phyloP scores from a whole-genome alignment of 2,888 invertebrate species.

The Caenorhabditis virilis region DNA sequence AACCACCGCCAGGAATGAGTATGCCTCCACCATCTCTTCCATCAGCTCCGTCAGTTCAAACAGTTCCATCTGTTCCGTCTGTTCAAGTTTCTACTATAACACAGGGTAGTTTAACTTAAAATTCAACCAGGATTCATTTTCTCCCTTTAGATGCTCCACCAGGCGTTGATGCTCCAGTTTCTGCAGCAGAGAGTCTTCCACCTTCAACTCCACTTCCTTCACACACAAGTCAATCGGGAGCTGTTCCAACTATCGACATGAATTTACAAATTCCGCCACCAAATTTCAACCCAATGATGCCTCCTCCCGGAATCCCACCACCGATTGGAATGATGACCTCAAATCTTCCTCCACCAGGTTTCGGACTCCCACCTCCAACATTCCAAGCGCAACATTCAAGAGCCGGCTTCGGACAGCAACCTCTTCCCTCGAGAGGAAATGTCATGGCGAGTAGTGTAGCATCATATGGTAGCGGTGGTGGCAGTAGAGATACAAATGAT shows the following conservation, averaged over 20 bases:
- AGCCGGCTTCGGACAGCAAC: constrained; percentile 20
- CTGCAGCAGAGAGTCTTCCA: constrained; percentile 29
- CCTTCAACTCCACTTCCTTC: constrained; percentile 7
- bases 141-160: constrained; percentile 43
- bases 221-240: constrained; percentile 9
- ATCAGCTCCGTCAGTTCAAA: too few relatives aligned
- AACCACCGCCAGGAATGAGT: constrained; percentile 43
- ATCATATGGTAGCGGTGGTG: neutral
- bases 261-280: constrained; percentile 29
- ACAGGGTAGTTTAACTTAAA: constrained; percentile 6
- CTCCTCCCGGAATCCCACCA: constrained; percentile 41
- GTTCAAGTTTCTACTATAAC: neutral
- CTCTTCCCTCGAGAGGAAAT: neutral
- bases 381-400: constrained; percentile 20
- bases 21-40: constrained; percentile 12
- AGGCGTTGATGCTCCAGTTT: constrained; percentile 36
- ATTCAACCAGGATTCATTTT: neutral
- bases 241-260: constrained; percentile 15
- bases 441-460: constrained; percentile 2
- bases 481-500: constrained; percentile 1
- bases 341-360: constrained; percentile 23
- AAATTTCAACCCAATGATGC: constrained; percentile 45
- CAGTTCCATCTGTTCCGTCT: constrained; percentile 1
- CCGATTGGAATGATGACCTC: constrained; percentile 22
- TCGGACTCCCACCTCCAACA: constrained; percentile 23